Base-by-base conservation (phyloP, 2,888 invertebrate species). In the Gandaritis pyraliata region DNA sequence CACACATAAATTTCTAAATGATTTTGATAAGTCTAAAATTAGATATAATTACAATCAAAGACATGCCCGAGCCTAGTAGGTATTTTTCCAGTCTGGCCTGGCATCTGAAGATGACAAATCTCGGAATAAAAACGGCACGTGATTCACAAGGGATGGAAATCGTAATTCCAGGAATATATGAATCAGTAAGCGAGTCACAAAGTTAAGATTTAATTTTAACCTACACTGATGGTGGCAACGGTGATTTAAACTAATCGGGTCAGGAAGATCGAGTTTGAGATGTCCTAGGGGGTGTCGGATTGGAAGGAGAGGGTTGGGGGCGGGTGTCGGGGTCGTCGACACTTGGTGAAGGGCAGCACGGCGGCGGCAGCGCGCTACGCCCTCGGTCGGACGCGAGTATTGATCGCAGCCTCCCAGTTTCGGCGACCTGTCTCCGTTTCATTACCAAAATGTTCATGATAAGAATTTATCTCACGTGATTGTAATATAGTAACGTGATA, bases 271-370 rank as follows among this genome's bases (percentile, higher is more conserved):
- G 76, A 66, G 73, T 72, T 64, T 65, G 78, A 81, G 84, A 82
- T 82, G 74, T 76, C 74, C 33, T 76, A 76, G 78, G 83, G 83
- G 80, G 75, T 83, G 77, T 69, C 75, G 74, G 70, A 73, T 73
- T 74, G 69, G 72, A 70, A 69, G 58, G 74, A 70, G 74, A 61
- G 69, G 65, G 73, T 72, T 71, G 77, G 72, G 75, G 67, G 72
- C 75, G 76, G 76, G 75, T 75, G 72, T 75, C 78, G 82, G 83
- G 90, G 90, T 90, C 90, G 88, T 84, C 86, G 90, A 90, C 90
- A 85, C 84, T 79, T 76, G 81, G 85, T 88, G 91, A 90, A 90
- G 90, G 90, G 88, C 90, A 90, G 87, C 82, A 66, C 72, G 76
- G 71, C 77, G 74, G 72, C 68, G 71, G 73, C 73, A 76, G 71